Evolutionary conservation across 2,797 vertebrate genomes (phyloP), one percentile per base, ranked within the genome.

Genomic region (Xiphorhynchus erythropygius): DNA sequence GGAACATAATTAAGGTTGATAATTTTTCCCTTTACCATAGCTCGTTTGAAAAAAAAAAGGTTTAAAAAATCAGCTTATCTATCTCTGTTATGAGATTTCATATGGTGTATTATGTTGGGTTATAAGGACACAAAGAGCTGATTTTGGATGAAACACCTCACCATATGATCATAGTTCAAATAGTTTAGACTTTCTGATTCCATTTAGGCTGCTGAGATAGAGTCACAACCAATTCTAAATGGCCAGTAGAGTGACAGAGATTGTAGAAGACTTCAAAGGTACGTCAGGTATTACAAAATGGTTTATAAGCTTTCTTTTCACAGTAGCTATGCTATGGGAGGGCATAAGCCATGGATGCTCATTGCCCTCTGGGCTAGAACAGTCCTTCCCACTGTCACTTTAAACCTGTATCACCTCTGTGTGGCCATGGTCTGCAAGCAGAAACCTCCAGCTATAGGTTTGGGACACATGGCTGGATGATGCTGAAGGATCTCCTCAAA

Each of bases 341-440:
- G 4, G 6, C 64, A 27, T 25, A n/a, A 75, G 49, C 14, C 5
- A 21, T 2, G 41, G 41, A 25, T 62, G 11, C 7, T 90, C 0
- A 0, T 46, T 57, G 9, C 7, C 6, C 27, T 17, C 19, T 33
- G 10, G 9, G 5, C 7, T 74, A 68, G 16, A 86, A 16, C 14
- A 71, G 16, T 37, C 21, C 19, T 56, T 74, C 19, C 30, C 10
- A 25, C 5, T 65, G 22, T 3, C 19, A 17, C 39, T 65, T 22
- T 32, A 73, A 77, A 50, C 13, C 27, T 46, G 5, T 23, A 64
- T 41, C 41, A 53, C 16, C 9, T 71, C 53, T 81, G 4, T 0
- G 0, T 39, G 49, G 10, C 41, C 32, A 9, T 0, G 1, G 8
- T 35, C 39, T 39, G 30, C 0, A 5, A 49, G 18, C 9, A 86